Percentiles rank a stretch among this genome's conserved stretches.
These are phyloP conservation scores for Phyllotis vaccarum DNA, from an alignment of 2,797 vertebrate species.

Conservation along the genomic window DNA sequence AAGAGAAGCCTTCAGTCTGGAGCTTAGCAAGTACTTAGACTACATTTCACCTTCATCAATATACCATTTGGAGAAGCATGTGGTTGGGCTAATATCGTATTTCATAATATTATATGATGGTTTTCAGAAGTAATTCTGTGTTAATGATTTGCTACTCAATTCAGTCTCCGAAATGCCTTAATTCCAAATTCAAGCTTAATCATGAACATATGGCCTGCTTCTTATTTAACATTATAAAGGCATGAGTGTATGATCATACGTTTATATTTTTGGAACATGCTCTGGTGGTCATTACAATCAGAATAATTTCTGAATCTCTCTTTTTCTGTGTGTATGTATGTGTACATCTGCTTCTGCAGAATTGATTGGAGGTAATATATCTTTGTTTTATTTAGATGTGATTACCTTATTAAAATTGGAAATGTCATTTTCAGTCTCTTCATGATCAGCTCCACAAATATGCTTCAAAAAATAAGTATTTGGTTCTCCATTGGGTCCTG, in stretches of 20 bases:
- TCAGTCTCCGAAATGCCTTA: slow-evolving; percentile 73
- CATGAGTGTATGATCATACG: slow-evolving; percentile 73
- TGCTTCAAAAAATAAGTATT: slow-evolving; percentile 47
- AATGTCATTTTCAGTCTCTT: slow-evolving; percentile 68
- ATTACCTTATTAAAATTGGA: slow-evolving; percentile 73
- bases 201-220: slow-evolving; percentile 70
- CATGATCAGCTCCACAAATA: slow-evolving; percentile 27
- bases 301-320: slow-evolving; percentile 76
- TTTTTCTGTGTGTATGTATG: background rate
- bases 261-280: slow-evolving; percentile 80
- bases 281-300: slow-evolving; percentile 83
- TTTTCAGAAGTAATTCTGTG: slow-evolving; percentile 77
- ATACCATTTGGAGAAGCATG: background rate
- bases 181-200: slow-evolving; percentile 81
- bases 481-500: background rate
- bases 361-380: slow-evolving; percentile 78
- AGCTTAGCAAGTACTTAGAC: background rate
- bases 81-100: slow-evolving; percentile 32
- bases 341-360: slow-evolving; percentile 75
- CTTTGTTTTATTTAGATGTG: slow-evolving; percentile 77
- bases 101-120: slow-evolving; percentile 67
- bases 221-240: slow-evolving; percentile 79
- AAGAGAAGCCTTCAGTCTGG: background rate
- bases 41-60: background rate
- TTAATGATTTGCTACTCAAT: slow-evolving; percentile 80